phyloP scores from a whole-genome alignment of 2,888 invertebrate genomes.

The Heliothis peltigera region DNA sequence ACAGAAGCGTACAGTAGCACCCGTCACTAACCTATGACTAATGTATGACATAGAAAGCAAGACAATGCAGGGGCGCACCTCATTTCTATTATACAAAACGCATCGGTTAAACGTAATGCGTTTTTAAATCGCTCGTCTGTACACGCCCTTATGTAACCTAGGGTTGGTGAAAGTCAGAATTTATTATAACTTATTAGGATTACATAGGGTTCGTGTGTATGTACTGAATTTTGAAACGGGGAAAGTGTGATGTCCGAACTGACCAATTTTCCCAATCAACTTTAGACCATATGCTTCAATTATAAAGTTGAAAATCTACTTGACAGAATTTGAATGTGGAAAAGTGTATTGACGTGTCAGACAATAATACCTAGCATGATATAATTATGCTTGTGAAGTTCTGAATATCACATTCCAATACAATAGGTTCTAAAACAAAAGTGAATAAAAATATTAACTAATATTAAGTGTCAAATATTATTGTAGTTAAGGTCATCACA shows the following conservation, averaged over 20 bases:
- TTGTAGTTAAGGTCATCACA: too few relatives aligned
- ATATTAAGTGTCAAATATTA: too few relatives aligned
- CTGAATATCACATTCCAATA: too few relatives aligned
- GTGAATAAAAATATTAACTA: too few relatives aligned
- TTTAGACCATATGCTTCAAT: too few relatives aligned
- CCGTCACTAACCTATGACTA: slow-evolving; percentile 54
- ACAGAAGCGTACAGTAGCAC: slow-evolving; percentile 44
- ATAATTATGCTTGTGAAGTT: neutral
- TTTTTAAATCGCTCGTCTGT: slow-evolving; percentile 60
- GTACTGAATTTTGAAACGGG: slow-evolving; percentile 27
- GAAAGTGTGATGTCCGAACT: slow-evolving; percentile 35
- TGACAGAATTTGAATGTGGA: too few relatives aligned
- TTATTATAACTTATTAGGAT: slow-evolving; percentile 40
- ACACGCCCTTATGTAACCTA: slow-evolving; percentile 61
- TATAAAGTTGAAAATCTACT: too few relatives aligned
- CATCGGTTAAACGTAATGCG: slow-evolving; percentile 57
- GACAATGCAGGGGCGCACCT: slow-evolving; percentile 66
- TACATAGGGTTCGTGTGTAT: slow-evolving; percentile 20
- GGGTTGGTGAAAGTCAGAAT: slow-evolving; percentile 61
- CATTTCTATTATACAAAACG: slow-evolving; percentile 59
- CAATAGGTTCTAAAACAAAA: too few relatives aligned
- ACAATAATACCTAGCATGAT: too few relatives aligned
- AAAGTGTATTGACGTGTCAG: slow-evolving; percentile 4
- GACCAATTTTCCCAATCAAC: too few relatives aligned
- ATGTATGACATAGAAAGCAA: slow-evolving; percentile 58